Evolutionary conservation across 2,797 vertebrate genomes (phyloP).

Genomic region (Pelodytes ibericus): DNA sequence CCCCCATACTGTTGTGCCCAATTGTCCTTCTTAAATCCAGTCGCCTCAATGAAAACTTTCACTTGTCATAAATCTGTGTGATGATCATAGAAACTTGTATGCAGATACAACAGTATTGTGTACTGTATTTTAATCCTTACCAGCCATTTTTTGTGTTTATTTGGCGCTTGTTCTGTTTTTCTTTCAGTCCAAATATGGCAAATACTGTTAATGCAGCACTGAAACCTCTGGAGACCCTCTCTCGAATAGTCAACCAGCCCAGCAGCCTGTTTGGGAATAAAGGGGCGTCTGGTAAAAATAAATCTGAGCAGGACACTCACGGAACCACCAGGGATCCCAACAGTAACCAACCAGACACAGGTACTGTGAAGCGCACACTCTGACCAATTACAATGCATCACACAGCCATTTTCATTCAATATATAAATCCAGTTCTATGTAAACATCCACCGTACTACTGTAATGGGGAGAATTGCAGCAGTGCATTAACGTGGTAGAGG

Average conservation of each 20-base stretch:
- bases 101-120: neutral
- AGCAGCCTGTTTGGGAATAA: conserved; percentile 93
- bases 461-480: no score
- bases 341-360: conserved; percentile 88
- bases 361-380: no score
- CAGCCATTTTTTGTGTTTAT: no score
- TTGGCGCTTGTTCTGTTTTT: conserved; percentile 42
- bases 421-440: no score
- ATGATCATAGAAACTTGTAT: neutral
- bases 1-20: no score
- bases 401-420: no score
- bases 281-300: conserved; percentile 90
- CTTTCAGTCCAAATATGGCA: conserved; percentile 91
- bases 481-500: no score
- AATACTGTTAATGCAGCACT: conserved; percentile 96
- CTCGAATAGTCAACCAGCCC: conserved; percentile 94
- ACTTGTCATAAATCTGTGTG: no score
- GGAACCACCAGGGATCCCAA: conserved; percentile 83
- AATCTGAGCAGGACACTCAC: conserved; percentile 84
- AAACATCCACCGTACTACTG: no score
- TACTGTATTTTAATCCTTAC: neutral
- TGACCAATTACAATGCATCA: no score
- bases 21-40: no score
- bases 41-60: no score
- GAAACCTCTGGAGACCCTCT: conserved; percentile 93